These are phyloP conservation scores for Hesperophylax magnus DNA, from an alignment of 1,140 invertebrate species.

Conservation along the genomic window DNA sequence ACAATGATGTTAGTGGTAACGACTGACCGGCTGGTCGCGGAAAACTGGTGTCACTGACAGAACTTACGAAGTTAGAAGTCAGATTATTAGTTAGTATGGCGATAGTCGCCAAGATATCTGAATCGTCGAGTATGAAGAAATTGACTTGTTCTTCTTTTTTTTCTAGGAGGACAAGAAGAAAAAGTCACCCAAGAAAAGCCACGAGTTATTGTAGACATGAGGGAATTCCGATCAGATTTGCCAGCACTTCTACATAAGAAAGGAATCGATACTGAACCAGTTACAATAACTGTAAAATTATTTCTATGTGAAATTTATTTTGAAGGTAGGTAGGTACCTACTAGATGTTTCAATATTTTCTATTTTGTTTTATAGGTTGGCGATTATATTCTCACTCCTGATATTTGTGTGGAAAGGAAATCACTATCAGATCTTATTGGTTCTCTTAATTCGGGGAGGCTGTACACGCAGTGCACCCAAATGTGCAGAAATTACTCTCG, in stretches of 20 bases:
- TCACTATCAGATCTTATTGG: slow-evolving; percentile 98
- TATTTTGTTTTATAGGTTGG: slow-evolving; percentile 79
- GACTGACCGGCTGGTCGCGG: too few species aligned
- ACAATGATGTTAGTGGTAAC: too few species aligned
- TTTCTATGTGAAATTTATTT: too few species aligned
- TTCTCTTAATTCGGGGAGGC: slow-evolving; percentile 93
- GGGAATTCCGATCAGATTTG: slow-evolving; percentile 97
- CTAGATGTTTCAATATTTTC: not conserved
- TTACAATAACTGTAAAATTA: slow-evolving; percentile 90
- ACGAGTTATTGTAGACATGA: slow-evolving; percentile 95
- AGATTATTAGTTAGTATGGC: too few species aligned
- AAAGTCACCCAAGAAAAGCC: slow-evolving; percentile 65
- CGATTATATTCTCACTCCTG: slow-evolving; percentile 97
- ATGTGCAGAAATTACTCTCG: slow-evolving; percentile 92
- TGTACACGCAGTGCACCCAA: slow-evolving; percentile 94
- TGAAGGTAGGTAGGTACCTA: too few species aligned
- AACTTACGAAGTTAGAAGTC: too few species aligned
- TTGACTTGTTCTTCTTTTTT: too few species aligned
- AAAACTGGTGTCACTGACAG: too few species aligned
- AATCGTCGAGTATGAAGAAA: too few species aligned
- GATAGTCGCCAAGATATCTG: too few species aligned
- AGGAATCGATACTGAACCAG: slow-evolving; percentile 94
- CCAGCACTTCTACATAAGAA: slow-evolving; percentile 94
- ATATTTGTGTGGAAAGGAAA: slow-evolving; percentile 97
- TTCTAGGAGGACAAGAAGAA: slow-evolving; percentile 64